Evolutionary conservation across 37 sponge, comb jelly and placozoan species (phyloP).

Genomic region (Agelas oroides): DNA sequence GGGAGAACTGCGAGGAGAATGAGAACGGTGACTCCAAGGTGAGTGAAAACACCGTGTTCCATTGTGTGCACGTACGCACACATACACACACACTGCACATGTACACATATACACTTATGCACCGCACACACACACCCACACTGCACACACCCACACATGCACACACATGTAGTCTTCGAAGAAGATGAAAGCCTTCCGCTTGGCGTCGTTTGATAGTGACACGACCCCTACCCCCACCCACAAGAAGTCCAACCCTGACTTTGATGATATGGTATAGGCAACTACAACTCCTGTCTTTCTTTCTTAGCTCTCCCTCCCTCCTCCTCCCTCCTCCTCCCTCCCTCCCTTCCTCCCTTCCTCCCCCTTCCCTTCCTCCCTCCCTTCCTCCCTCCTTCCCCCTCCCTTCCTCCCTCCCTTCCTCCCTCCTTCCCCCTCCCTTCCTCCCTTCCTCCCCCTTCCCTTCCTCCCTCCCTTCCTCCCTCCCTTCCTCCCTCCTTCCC

Average conservation of each 20-base stretch:
- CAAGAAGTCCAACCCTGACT: no score
- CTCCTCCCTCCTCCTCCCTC: not conserved
- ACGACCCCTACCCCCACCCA: no score
- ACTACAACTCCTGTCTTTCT: not conserved
- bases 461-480: conserved; percentile 57
- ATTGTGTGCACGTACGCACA: not conserved
- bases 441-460: conserved; percentile 48
- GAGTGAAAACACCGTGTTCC: not conserved
- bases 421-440: conserved; percentile 1
- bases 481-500: conserved; percentile 35
- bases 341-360: not conserved
- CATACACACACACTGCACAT: conserved; percentile 3
- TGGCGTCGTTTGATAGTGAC: no score
- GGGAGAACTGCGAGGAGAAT: no score
- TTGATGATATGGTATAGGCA: no score
- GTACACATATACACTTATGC: conserved; percentile 3
- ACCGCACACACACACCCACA: no score
- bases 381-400: no score
- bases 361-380: no score
- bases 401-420: no score
- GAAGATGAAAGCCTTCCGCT: no score
- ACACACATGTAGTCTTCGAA: no score
- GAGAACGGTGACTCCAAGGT: no score
- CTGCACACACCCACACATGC: not conserved
- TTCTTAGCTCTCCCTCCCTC: not conserved